Evolutionary conservation across 2,113 vertebrate genomes (phyloP), one percentile per base, ranked within the genome.

Genomic region (Oxyruncus cristatus): DNA sequence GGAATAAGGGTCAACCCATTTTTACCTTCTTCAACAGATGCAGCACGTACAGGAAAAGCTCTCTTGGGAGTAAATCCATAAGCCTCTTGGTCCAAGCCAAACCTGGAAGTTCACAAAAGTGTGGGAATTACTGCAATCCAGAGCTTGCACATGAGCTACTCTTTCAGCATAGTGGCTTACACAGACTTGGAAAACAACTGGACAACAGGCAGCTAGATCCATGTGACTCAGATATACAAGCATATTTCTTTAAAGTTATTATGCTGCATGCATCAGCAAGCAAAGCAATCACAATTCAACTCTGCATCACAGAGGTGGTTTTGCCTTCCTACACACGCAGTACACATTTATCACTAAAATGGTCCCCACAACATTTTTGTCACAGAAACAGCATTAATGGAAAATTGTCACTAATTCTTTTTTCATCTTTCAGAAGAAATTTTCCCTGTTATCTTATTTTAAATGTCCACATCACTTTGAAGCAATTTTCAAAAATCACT

Each of bases 401-500:
- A 91, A 94, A 93, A 95, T 33, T 72, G 20, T 74, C 44, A n/a
- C 61, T 71, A 67, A 88, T 80, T 89, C 35, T 67, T 84, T 83
- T 83, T 92, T 90, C 56, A 84, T 86, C 85, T 88, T 85, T 85
- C 68, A 81, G 55, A 72, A 89, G 27, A 92, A 92, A 71, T 21
- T 68, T 86, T 59, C 33, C 35, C 75, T 21, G 19, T 83, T 88
- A 86, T 75, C 88, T 94, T 77, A 89, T 93, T 94, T 67, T 30
- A 93, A 90, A 84, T 59, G 72, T 65, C 86, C 90, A 81, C 88
- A 72, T 92, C 11, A 33, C 52, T 95, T 84, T 74, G 73, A 93
- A 85, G 79, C 47, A 90, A 97, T 96, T 96, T 93, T 67, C 75
- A 95, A 94, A 30, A 97, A 96, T 95, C 72, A 72, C 41, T 90